Percentiles rank a stretch among this genome's conserved stretches.
These are phyloP conservation scores for Macrotrachela quadricornifera DNA, from an alignment of 1,140 invertebrate genomes.

Conservation along the genomic window DNA sequence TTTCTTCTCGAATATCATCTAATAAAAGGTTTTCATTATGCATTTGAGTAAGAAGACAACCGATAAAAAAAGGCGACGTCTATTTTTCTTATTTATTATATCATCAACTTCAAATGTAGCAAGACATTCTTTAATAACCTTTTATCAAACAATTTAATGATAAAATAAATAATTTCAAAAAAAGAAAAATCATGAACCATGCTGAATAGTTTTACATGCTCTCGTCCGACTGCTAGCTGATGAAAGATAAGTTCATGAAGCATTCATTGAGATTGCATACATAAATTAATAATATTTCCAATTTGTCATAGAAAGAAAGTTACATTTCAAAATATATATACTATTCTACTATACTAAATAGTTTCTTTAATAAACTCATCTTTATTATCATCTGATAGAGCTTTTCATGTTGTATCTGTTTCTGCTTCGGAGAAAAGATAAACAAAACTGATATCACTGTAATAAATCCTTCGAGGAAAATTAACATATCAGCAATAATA, in stretches of 20 bases:
- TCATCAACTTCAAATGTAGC: constrained; percentile 14
- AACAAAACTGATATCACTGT: neutral
- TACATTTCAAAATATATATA: neutral
- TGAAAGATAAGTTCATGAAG: constrained; percentile 58
- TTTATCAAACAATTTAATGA: no score
- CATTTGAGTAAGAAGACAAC: constrained; percentile 61
- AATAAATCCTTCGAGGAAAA: no score
- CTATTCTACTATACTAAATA: constrained; percentile 20
- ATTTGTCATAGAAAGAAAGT: constrained; percentile 16
- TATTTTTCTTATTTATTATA: constrained; percentile 34
- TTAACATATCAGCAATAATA: constrained; percentile 53
- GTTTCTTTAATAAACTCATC: constrained; percentile 52
- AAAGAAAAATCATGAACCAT: constrained; percentile 66
- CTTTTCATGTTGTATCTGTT: constrained; percentile 51
- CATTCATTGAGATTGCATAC: constrained; percentile 58
- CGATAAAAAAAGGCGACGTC: constrained; percentile 78
- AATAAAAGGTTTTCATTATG: constrained; percentile 56
- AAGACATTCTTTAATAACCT: no score
- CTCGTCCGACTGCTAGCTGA: constrained; percentile 46
- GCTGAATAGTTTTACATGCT: constrained; percentile 48
- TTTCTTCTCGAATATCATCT: constrained; percentile 63
- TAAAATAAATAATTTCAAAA: no score
- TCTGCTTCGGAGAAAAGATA: constrained; percentile 45
- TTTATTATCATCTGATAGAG: constrained; percentile 43
- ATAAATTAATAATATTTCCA: constrained; percentile 32